Evolutionary conservation across 2,888 invertebrate genomes (phyloP).

Genomic region (Oegoconia quadripuncta): DNA sequence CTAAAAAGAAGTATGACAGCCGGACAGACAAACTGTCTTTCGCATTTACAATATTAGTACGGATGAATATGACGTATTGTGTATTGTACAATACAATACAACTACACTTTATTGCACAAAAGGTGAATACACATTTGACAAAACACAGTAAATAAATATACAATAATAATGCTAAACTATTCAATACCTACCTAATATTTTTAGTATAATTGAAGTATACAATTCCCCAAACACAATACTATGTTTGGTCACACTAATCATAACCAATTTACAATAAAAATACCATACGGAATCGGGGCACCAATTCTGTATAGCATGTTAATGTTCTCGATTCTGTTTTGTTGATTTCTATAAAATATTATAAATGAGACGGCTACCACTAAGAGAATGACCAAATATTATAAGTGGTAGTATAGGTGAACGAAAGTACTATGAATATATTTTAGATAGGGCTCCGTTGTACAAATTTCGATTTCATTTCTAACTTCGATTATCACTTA

Average conservation of each 20-base stretch:
- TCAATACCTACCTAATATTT: too few species aligned
- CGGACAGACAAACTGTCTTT: too few species aligned
- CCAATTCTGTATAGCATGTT: slow-evolving; percentile 58
- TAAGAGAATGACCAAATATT: slow-evolving; percentile 76
- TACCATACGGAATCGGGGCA: slow-evolving; percentile 58
- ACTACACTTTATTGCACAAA: too few species aligned
- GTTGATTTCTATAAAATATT: slow-evolving; percentile 80
- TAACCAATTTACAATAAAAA: slow-evolving; percentile 65
- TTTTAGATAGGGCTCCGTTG: neutral
- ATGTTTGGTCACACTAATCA: slow-evolving; percentile 55
- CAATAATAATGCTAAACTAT: too few species aligned
- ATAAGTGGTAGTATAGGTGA: slow-evolving; percentile 37
- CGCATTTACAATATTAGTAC: too few species aligned
- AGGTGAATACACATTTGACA: too few species aligned
- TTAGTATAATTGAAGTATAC: neutral
- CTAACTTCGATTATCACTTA: too few species aligned
- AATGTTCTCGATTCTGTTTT: slow-evolving; percentile 73
- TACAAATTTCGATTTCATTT: neutral
- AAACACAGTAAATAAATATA: too few species aligned
- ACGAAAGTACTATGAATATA: slow-evolving; percentile 34
- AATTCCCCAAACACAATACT: slow-evolving; percentile 5
- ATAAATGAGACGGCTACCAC: slow-evolving; percentile 78
- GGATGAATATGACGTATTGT: too few species aligned
- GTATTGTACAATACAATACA: too few species aligned
- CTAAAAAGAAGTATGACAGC: too few species aligned